phyloP scores from a whole-genome alignment of 2,797 vertebrate species.

The Zonotrichia albicollis region DNA sequence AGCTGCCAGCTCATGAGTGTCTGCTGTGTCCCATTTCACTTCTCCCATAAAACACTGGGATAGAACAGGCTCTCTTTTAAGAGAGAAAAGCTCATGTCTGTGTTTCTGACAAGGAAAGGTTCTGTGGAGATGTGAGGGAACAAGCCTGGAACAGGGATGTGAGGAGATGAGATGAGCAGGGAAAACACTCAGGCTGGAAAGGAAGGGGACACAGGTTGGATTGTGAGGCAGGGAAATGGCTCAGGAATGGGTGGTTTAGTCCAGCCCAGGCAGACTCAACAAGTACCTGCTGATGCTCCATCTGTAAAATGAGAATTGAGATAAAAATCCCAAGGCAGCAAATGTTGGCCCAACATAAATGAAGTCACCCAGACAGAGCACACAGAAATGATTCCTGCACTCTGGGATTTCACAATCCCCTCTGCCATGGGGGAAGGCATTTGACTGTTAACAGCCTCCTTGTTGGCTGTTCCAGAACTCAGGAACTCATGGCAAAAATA shows the following conservation, averaged over 20 bases:
- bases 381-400: neutral
- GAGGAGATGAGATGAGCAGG: neutral
- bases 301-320: neutral
- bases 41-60: neutral
- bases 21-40: neutral
- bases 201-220: neutral
- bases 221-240: neutral
- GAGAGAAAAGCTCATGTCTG: neutral
- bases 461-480: conserved; percentile 21
- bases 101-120: neutral
- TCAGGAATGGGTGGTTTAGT: neutral
- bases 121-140: neutral
- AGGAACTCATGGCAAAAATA: conserved; percentile 52
- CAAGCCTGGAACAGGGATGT: neutral
- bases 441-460: neutral
- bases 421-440: neutral
- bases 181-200: neutral
- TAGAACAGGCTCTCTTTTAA: neutral
- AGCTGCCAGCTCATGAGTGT: neutral
- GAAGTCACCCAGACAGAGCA: neutral
- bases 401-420: neutral
- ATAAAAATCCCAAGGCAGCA: conserved; percentile 29
- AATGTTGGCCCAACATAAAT: neutral
- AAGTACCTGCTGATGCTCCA: neutral
- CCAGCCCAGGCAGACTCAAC: neutral